Evolutionary conservation across 2,113 vertebrate species (phyloP).

Genomic region (Pipra filicauda): DNA sequence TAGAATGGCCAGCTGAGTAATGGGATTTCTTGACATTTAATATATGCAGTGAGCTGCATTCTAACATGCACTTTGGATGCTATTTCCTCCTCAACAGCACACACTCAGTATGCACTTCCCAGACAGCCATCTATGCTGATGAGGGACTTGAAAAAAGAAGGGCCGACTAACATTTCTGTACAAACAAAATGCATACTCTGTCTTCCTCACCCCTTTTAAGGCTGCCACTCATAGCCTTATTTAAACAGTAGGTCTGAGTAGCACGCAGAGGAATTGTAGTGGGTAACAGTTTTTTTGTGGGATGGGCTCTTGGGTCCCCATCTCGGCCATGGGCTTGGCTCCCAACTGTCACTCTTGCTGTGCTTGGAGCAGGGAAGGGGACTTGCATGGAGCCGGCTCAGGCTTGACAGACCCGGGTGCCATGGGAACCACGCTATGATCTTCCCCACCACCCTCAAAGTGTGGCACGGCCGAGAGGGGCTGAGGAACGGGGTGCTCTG

Average conservation of each 20-base stretch:
- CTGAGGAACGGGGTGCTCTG: neutral
- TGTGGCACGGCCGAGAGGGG: too few relatives aligned
- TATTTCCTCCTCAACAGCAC: neutral
- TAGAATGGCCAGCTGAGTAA: neutral
- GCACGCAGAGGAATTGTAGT: neutral
- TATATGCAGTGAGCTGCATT: neutral
- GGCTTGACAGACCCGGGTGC: neutral
- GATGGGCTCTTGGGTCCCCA: neutral
- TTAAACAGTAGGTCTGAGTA: neutral
- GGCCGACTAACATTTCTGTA: neutral
- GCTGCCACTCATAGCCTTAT: neutral
- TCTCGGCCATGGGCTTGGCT: neutral
- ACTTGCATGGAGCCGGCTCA: fast-evolving
- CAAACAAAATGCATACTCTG: neutral
- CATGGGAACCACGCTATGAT: fast-evolving
- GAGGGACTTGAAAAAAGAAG: neutral
- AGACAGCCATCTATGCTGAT: neutral
- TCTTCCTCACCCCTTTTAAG: neutral
- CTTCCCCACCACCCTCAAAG: fast-evolving
- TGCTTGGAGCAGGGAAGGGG: neutral
- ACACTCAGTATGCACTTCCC: neutral
- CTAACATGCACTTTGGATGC: neutral
- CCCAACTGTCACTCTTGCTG: fast-evolving
- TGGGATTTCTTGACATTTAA: neutral
- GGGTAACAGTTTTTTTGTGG: neutral